phyloP scores from a whole-genome alignment of 2,797 vertebrate genomes.

The Fistularia tabacaria region DNA sequence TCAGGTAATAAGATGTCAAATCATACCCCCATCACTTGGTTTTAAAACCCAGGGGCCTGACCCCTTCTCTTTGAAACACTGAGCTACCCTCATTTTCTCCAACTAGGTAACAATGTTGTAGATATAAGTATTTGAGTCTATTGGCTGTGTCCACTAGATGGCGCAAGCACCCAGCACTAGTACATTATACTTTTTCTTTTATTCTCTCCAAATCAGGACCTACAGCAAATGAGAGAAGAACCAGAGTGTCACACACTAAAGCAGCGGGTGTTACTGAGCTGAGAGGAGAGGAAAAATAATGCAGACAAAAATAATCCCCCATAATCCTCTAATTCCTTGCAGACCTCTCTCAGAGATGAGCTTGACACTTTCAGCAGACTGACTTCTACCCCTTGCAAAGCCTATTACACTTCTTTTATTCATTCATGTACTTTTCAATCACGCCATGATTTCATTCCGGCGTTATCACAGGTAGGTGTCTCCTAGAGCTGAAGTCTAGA shows the following conservation, averaged over 20 bases:
- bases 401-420: conserved; percentile 32
- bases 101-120: too few species aligned
- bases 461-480: conserved; percentile 2
- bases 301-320: conserved; percentile 17
- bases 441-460: conserved; percentile 12
- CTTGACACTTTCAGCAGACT: conserved; percentile 63
- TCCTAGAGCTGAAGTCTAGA: neutral
- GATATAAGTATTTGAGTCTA: too few species aligned
- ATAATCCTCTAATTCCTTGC: conserved; percentile 62
- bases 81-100: too few species aligned
- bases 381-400: conserved; percentile 53
- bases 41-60: too few species aligned
- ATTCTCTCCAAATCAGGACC: neutral
- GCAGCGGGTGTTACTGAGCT: neutral
- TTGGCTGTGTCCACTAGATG: conserved; percentile 46
- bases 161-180: conserved; percentile 8
- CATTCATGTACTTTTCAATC: conserved; percentile 36
- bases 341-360: conserved; percentile 56
- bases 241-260: neutral
- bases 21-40: too few species aligned
- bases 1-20: too few species aligned
- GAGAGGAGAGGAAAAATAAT: conserved; percentile 19
- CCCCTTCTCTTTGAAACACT: too few species aligned
- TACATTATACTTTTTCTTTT: conserved; percentile 2
- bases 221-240: too few species aligned